Evolutionary conservation across 92 coral and sea anemone species (phyloP).

Genomic region (Blastomussa wellsi): DNA sequence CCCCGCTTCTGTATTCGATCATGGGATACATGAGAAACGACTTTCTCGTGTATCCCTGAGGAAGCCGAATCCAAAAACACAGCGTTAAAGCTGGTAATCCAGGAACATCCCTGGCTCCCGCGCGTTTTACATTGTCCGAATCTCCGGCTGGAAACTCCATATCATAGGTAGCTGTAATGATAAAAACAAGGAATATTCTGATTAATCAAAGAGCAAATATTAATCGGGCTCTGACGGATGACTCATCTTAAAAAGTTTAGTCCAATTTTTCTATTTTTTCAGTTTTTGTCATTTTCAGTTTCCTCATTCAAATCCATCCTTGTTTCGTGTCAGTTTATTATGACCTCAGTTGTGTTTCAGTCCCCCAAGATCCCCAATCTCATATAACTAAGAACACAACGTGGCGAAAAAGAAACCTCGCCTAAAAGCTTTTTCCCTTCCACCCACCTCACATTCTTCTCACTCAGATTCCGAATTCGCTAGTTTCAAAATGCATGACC

Average conservation of each 20-base stretch:
- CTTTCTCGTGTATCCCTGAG: neutral
- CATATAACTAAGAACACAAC: too few relatives aligned
- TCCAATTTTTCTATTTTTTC: too few relatives aligned
- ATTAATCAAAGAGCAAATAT: neutral
- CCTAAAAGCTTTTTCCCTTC: too few relatives aligned
- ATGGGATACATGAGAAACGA: neutral
- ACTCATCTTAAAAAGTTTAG: too few relatives aligned
- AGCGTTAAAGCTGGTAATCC: neutral
- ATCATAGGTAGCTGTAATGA: conserved; percentile 2
- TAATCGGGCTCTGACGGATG: too few relatives aligned
- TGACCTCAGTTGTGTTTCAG: too few relatives aligned
- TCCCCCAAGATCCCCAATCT: too few relatives aligned
- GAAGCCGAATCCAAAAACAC: conserved; percentile 12
- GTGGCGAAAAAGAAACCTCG: too few relatives aligned
- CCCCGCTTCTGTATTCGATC: neutral
- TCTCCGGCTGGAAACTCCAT: conserved; percentile 5
- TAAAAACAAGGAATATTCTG: neutral
- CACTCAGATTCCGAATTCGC: neutral
- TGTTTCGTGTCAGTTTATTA: too few relatives aligned
- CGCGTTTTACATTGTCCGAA: neutral
- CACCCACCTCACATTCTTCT: too few relatives aligned
- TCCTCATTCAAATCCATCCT: too few relatives aligned
- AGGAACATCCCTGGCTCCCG: neutral
- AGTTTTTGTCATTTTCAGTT: too few relatives aligned
- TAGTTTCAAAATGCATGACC: neutral